Percentiles rank a stretch among this genome's conserved stretches.
phyloP scores from a whole-genome alignment of 2,113 vertebrate genomes.

The Nesoenas mayeri region DNA sequence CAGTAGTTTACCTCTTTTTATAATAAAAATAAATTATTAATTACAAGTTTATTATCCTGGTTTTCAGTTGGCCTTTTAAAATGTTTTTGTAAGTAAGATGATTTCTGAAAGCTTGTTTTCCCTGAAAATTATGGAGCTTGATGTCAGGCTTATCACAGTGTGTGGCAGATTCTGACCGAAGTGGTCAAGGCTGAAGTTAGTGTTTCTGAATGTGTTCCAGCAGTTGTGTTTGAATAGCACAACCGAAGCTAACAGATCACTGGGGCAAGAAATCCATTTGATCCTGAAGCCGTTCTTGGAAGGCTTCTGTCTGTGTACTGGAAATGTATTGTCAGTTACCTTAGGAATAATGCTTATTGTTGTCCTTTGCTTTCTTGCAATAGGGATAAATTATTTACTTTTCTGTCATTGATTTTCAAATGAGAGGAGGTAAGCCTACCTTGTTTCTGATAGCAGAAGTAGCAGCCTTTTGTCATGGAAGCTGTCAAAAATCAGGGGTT shows the following conservation, averaged over 20 bases:
- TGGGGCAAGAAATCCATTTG: background rate
- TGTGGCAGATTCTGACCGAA: background rate
- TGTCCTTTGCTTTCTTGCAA: background rate
- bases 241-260: background rate
- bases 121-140: background rate
- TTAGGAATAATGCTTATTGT: background rate
- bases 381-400: background rate
- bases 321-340: background rate
- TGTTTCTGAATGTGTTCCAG: background rate
- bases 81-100: background rate
- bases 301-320: background rate
- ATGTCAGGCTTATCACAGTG: background rate
- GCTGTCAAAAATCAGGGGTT: background rate
- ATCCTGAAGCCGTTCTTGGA: background rate
- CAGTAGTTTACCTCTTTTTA: background rate
- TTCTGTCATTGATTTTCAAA: background rate
- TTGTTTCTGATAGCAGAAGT: background rate
- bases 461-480: background rate
- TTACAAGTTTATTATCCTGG: background rate
- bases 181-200: background rate
- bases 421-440: background rate
- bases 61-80: background rate
- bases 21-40: background rate
- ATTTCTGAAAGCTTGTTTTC: background rate
- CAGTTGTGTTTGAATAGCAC: background rate